These are phyloP conservation scores for Molossus molossus DNA, from an alignment of 2,797 vertebrate species.

Conservation along the genomic window DNA sequence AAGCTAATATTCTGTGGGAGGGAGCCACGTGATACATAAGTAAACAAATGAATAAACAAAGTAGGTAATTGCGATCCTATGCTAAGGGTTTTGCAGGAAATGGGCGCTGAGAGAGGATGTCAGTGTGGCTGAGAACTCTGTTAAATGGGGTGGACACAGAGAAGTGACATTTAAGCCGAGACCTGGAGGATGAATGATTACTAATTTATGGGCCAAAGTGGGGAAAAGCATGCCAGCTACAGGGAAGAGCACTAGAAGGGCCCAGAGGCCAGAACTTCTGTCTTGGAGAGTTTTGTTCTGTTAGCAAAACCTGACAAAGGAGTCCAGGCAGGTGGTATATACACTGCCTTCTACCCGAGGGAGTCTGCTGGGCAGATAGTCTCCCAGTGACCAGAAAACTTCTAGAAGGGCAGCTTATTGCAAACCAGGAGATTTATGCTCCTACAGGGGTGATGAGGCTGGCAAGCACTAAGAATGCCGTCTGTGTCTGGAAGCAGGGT, in stretches of 20 bases:
- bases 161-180: neutral
- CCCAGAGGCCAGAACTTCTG: neutral
- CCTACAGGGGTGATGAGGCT: neutral
- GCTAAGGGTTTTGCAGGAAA: neutral
- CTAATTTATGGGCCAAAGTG: neutral
- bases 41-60: constrained; percentile 12
- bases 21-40: neutral
- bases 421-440: neutral
- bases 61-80: neutral
- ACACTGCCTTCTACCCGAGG: too few species aligned
- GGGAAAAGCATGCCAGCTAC: neutral
- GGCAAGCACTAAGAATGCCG: neutral
- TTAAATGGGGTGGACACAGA: neutral
- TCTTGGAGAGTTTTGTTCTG: neutral
- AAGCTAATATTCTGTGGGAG: neutral
- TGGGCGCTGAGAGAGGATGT: neutral
- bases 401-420: neutral
- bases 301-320: neutral
- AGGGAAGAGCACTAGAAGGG: neutral
- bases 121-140: neutral
- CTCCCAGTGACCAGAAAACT: constrained; percentile 1
- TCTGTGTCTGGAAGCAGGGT: neutral
- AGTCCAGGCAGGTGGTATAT: neutral
- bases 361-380: neutral
- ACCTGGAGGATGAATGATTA: neutral